These are phyloP conservation scores for Aurelia coerulea DNA, from an alignment of 30 jellyfish, hydroid and myxozoan species.

Conservation along the genomic window DNA sequence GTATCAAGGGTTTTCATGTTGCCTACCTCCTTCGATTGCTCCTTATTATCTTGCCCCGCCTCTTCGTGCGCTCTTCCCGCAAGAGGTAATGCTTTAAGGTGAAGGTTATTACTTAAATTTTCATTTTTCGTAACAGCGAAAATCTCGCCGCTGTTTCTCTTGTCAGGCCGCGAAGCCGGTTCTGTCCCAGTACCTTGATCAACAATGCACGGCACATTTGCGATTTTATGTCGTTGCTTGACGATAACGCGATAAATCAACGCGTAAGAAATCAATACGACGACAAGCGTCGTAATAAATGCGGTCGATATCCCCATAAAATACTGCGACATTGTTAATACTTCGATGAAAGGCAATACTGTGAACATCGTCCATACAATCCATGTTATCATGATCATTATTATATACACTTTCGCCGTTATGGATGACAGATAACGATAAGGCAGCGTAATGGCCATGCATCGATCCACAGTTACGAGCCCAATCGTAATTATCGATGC, in stretches of 20 bases:
- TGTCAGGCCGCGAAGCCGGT: not conserved
- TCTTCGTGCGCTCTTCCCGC: not conserved
- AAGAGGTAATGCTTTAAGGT: not conserved
- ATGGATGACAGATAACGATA: constrained; percentile 27
- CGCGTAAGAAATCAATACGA: constrained; percentile 40
- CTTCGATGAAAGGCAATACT: constrained; percentile 42
- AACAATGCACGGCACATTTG: constrained; percentile 4
- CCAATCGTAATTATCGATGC: constrained; percentile 59
- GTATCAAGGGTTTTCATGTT: not conserved
- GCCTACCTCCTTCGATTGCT: not conserved
- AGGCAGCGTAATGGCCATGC: constrained; percentile 58
- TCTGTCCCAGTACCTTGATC: too few species aligned
- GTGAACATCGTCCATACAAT: constrained; percentile 41
- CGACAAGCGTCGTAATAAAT: constrained; percentile 4
- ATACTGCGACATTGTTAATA: constrained; percentile 43
- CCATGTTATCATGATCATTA: constrained; percentile 13
- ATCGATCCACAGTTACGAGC: constrained; percentile 65
- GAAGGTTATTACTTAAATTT: not conserved
- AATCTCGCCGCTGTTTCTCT: not conserved
- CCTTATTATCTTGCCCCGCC: not conserved
- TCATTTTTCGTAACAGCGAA: not conserved
- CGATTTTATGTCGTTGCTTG: constrained; percentile 49
- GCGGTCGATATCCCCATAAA: constrained; percentile 36
- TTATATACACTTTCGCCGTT: constrained; percentile 3
- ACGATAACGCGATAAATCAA: constrained; percentile 49